Evolutionary conservation across 2,888 invertebrate species (phyloP).

Genomic region (Rutpela maculata): DNA sequence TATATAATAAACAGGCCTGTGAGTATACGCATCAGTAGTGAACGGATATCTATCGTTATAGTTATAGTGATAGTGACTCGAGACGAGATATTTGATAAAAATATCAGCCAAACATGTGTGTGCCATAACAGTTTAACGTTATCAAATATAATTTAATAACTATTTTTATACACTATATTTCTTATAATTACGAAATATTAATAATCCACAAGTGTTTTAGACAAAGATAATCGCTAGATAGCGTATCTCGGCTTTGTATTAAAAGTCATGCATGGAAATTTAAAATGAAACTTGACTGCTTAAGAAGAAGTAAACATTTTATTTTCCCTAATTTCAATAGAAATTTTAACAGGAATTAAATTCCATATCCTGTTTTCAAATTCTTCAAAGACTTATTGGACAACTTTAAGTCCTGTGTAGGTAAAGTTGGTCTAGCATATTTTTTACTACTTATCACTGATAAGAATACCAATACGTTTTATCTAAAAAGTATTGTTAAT

Average conservation of each 20-base stretch:
- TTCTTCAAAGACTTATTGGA: not conserved
- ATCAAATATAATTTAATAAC: too few relatives aligned
- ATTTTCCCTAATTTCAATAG: not conserved
- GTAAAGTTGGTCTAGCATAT: not conserved
- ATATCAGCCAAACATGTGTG: too few relatives aligned
- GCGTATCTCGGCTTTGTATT: not conserved
- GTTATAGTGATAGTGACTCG: not conserved
- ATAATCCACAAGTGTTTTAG: not conserved
- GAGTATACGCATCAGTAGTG: not conserved
- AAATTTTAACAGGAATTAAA: not conserved
- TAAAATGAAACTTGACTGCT: not conserved
- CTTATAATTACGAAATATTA: not conserved
- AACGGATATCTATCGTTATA: not conserved
- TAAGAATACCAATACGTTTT: slow-evolving; percentile 34
- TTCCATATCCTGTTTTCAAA: not conserved
- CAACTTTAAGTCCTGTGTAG: not conserved
- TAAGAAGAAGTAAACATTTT: not conserved
- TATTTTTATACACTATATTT: too few relatives aligned
- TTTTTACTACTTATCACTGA: slow-evolving; percentile 23
- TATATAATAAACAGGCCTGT: slow-evolving; percentile 2
- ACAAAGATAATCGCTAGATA: not conserved
- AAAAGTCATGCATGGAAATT: not conserved
- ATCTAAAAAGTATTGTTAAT: slow-evolving; percentile 29
- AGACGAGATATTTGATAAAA: not conserved
- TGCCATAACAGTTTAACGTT: too few relatives aligned